phyloP scores from a whole-genome alignment of 37 sponge, comb jelly and placozoan species.

The Ephydatia muelleri region DNA sequence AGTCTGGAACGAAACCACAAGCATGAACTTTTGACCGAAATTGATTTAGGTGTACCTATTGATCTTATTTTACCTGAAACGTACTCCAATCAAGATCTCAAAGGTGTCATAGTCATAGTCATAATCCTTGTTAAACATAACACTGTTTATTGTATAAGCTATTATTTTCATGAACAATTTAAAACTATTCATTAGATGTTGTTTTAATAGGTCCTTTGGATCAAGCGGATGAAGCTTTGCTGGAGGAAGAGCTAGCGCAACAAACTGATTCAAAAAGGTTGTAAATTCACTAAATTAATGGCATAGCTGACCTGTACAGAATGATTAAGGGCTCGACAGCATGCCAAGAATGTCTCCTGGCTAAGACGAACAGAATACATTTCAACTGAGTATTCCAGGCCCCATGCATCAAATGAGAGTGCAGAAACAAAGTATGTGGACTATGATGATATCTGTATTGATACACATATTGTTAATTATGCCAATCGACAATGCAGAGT shows the following conservation, averaged over 20 bases:
- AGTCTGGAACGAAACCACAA: constrained; percentile 94
- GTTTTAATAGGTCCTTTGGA: constrained; percentile 52
- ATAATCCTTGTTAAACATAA: too few relatives aligned
- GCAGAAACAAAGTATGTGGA: constrained; percentile 87
- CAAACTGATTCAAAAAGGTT: constrained; percentile 87
- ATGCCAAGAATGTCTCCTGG: constrained; percentile 96
- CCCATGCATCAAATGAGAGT: constrained; percentile 75
- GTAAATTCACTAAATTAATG: background rate
- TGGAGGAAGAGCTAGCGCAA: constrained; percentile 87
- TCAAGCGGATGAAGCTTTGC: constrained; percentile 84
- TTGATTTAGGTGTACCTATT: constrained; percentile 92
- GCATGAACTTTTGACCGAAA: constrained; percentile 94
- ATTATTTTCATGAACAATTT: background rate
- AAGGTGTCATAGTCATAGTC: constrained; percentile 12
- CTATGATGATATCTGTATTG: background rate
- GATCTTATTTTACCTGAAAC: constrained; percentile 89
- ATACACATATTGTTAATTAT: background rate
- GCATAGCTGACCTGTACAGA: background rate
- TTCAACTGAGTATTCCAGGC: constrained; percentile 87
- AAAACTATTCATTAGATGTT: background rate
- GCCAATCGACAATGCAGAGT: too few relatives aligned
- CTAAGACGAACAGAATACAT: constrained; percentile 97
- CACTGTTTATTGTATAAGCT: background rate
- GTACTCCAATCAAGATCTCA: constrained; percentile 36
- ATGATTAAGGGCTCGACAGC: constrained; percentile 58